Evolutionary conservation across 2,888 invertebrate genomes (phyloP).

Genomic region (Drosophila nr. perissopoda): DNA sequence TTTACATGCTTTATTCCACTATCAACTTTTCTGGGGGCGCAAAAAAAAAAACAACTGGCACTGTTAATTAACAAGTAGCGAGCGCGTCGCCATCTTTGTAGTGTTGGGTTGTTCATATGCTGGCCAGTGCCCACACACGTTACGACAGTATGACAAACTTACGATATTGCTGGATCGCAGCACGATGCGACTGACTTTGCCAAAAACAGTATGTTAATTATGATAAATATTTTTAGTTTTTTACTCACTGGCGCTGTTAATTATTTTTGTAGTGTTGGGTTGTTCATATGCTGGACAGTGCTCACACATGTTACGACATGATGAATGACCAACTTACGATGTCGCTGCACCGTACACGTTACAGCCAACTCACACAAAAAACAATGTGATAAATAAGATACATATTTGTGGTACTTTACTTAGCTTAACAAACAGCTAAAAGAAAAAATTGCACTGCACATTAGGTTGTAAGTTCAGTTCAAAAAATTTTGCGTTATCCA

Average conservation of each 20-base stretch:
- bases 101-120: constrained; percentile 58
- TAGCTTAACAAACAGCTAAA: neutral
- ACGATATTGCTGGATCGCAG: neutral
- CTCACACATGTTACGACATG: constrained; percentile 23
- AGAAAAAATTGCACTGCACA: neutral
- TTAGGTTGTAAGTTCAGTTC: neutral
- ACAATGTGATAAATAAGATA: neutral
- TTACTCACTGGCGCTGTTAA: constrained; percentile 55
- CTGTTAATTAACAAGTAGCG: constrained; percentile 77
- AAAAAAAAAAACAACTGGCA: constrained; percentile 76
- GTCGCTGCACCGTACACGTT: neutral
- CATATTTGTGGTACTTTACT: no score
- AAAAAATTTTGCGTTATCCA: neutral
- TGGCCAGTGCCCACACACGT: constrained; percentile 30
- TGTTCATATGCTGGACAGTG: constrained; percentile 38
- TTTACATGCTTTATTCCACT: constrained; percentile 53
- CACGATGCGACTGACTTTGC: constrained; percentile 14
- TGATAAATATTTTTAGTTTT: neutral
- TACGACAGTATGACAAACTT: constrained; percentile 10
- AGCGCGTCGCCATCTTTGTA: constrained; percentile 80
- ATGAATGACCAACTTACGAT: neutral
- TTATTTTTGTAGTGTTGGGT: constrained; percentile 71
- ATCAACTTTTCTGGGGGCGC: constrained; percentile 42
- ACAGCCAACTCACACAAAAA: neutral
- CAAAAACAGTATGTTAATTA: neutral